phyloP scores from a whole-genome alignment of 2,888 invertebrate genomes.

The Polymixis lichenea region DNA sequence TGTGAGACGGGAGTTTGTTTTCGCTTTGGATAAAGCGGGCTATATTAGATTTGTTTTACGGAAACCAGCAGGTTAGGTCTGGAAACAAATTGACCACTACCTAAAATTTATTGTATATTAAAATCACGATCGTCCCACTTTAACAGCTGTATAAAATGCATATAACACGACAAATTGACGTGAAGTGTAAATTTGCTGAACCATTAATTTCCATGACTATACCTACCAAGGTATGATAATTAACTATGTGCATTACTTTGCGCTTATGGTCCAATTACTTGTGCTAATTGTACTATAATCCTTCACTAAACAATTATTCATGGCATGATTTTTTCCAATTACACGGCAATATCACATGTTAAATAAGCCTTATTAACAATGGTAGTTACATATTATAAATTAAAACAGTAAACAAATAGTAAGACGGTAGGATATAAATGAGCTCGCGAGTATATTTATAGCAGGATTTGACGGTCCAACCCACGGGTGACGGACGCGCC shows the following conservation, averaged over 20 bases:
- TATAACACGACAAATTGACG: background rate
- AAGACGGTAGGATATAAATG: slow-evolving; percentile 46
- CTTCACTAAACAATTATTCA: background rate
- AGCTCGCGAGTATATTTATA: slow-evolving; percentile 53
- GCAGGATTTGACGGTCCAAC: slow-evolving; percentile 55
- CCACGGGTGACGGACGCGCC: slow-evolving; percentile 48
- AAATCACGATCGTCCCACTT: background rate
- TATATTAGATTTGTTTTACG: slow-evolving; percentile 1
- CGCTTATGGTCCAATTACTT: background rate
- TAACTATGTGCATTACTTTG: background rate
- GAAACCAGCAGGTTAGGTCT: background rate
- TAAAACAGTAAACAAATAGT: slow-evolving; percentile 29
- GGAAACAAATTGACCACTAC: background rate
- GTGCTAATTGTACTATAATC: no score
- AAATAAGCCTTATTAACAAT: background rate
- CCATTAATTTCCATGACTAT: background rate
- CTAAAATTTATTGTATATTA: background rate
- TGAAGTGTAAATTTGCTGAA: background rate
- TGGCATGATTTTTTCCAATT: background rate
- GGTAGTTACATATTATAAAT: slow-evolving; percentile 25
- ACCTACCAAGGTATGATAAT: no score
- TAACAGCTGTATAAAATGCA: background rate
- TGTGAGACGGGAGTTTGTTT: slow-evolving; percentile 13
- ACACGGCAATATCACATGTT: background rate
- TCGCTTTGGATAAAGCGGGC: background rate